Conservation (phyloP, 2,113 vertebrate genomes). For the Ursus arctos region DNA sequence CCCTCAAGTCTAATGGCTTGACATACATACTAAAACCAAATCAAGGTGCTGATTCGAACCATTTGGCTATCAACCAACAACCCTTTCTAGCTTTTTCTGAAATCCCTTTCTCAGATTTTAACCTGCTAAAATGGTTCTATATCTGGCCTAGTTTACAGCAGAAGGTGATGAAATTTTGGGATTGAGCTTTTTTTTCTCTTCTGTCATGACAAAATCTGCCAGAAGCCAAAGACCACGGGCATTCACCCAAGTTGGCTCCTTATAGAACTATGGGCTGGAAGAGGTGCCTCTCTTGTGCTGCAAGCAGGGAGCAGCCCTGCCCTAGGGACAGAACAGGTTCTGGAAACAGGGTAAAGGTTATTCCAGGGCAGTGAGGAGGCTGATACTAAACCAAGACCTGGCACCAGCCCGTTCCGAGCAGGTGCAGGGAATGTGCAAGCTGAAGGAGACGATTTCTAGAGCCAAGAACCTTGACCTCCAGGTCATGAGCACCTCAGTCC, state of each 20-base stretch:
- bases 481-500: neutral
- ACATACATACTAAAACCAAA: neutral
- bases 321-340: neutral
- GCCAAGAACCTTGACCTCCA: neutral
- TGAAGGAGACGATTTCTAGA: neutral
- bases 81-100: neutral
- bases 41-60: neutral
- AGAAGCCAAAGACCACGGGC: neutral
- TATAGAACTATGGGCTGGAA: neutral
- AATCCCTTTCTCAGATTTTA: neutral
- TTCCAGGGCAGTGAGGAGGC: neutral
- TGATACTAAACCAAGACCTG: neutral
- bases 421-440: neutral
- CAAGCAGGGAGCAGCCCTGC: neutral
- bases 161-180: neutral
- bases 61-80: neutral
- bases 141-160: neutral
- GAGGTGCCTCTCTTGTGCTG: neutral
- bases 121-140: neutral
- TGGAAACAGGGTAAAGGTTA: slow-evolving; percentile 8
- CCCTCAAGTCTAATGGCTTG: neutral
- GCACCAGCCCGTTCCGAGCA: neutral
- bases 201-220: slow-evolving; percentile 8
- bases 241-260: neutral
- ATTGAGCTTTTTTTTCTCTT: neutral